Evolutionary conservation across 2,797 vertebrate species (phyloP).

Genomic region (Xiphorhynchus erythropygius): DNA sequence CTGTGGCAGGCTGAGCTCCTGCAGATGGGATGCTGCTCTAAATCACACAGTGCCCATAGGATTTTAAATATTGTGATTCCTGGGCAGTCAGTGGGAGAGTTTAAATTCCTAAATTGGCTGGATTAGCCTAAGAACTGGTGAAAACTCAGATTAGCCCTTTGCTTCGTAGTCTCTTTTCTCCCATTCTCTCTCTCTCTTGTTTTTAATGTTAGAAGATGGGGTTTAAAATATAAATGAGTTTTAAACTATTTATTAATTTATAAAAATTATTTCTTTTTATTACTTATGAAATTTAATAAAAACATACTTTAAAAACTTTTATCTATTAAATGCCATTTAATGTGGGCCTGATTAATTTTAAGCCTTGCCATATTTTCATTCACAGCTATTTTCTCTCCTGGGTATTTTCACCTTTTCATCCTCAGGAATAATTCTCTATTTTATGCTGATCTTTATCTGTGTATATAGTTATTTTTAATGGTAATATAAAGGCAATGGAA

Average conservation of each 20-base stretch:
- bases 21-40: not conserved
- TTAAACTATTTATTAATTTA: not conserved
- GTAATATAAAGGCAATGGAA: not conserved
- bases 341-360: not conserved
- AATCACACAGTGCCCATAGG: not conserved
- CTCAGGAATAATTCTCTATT: not conserved
- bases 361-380: not conserved
- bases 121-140: not conserved
- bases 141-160: not conserved
- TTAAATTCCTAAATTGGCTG: not conserved
- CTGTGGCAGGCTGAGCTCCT: not conserved
- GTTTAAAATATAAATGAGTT: fast-evolving
- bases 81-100: not conserved
- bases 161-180: not conserved
- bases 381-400: not conserved
- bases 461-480: not conserved
- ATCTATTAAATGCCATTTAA: not conserved
- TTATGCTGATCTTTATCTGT: not conserved
- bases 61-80: not conserved
- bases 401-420: not conserved
- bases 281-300: not conserved
- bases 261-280: not conserved
- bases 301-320: not conserved
- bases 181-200: not conserved
- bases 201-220: not conserved